Base-by-base conservation (phyloP, 2,797 vertebrate species). In the Adrianichthys oophorus region DNA sequence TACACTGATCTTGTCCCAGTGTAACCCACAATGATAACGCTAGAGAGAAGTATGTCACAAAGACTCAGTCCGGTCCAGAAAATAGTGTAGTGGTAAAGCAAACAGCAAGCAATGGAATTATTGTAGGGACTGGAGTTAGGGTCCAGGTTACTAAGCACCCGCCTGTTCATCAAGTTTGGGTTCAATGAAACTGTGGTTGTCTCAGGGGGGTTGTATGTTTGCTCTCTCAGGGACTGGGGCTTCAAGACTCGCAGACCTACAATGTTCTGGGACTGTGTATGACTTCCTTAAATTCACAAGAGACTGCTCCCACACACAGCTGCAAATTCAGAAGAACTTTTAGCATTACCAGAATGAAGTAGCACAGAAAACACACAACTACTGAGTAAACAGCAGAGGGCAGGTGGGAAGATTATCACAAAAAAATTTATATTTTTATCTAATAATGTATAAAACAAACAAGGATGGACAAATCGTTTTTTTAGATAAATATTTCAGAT, bases 151-250 rank as follows among this genome's bases (percentile, higher is more conserved):
- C 40, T 3, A 16, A 57, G 48, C 7, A 46, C 47, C 43, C 16
- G 45, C 41, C 32, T 62, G 19, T 23, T 52, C 68, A 68, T 59
- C 59, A 61, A 55, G 70, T 52, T 65, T 18, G 62, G 72, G 63
- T 74, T 72, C 18, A 59, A 29, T 59, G 49, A 56, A 68, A 63
- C 46, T 59, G 45, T 32, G 40, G 23, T 52, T 37, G 21, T 26
- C 65, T 46, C 44, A 17, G 50, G 13, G 53, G 49, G 19, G 46
- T 48, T 78, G 55, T 82, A 55, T 76, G 72, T 80, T 66, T 78
- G 66, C 59, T 73, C 49, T 78, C n/a, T 4, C 47, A 65, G 55
- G 43, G 56, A 55, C 52, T 21, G 23, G 52, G 37, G 21, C 45
- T 52, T 41, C 29, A 58, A 59, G 41, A 66, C 62, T 67, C 43